These are phyloP conservation scores for Vicugna pacos DNA, from an alignment of 2,113 vertebrate species.

Conservation along the genomic window DNA sequence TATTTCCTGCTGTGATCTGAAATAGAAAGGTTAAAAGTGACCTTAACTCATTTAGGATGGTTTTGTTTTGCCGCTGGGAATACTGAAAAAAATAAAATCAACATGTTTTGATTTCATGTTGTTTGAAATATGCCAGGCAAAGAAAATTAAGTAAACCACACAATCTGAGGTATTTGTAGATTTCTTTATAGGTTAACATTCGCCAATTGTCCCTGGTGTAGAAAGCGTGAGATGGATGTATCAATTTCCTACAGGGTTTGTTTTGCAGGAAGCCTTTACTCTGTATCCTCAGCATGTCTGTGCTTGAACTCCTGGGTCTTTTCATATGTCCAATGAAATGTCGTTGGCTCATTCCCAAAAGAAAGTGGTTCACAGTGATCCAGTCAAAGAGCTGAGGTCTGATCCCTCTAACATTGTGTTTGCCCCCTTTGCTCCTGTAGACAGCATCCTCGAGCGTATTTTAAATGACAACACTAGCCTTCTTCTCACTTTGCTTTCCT, in stretches of 20 bases:
- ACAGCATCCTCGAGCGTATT: not conserved
- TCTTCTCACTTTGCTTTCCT: not conserved
- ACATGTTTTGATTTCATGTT: constrained; percentile 1
- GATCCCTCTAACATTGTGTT: not conserved
- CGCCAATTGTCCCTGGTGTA: not conserved
- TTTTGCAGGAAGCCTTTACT: not conserved
- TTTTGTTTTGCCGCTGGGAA: constrained; percentile 58
- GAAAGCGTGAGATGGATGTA: not conserved
- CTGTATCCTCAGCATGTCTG: not conserved
- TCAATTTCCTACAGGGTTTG: not conserved
- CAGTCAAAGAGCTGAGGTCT: not conserved
- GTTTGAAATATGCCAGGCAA: not conserved
- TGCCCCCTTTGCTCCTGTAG: not conserved
- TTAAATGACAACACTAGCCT: not conserved
- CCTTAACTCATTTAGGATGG: constrained; percentile 52
- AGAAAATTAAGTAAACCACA: not conserved
- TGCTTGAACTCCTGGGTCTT: not conserved
- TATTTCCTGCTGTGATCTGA: constrained; percentile 69
- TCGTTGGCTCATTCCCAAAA: not conserved
- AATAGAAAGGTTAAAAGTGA: constrained; percentile 61
- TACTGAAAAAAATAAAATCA: not conserved
- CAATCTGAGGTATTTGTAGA: not conserved
- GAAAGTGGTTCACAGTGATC: fast-evolving
- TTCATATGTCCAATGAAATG: not conserved
- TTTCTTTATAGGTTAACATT: not conserved